Base-by-base conservation (phyloP, 1,140 invertebrate species). In the Leptestheria dahalacensis region DNA sequence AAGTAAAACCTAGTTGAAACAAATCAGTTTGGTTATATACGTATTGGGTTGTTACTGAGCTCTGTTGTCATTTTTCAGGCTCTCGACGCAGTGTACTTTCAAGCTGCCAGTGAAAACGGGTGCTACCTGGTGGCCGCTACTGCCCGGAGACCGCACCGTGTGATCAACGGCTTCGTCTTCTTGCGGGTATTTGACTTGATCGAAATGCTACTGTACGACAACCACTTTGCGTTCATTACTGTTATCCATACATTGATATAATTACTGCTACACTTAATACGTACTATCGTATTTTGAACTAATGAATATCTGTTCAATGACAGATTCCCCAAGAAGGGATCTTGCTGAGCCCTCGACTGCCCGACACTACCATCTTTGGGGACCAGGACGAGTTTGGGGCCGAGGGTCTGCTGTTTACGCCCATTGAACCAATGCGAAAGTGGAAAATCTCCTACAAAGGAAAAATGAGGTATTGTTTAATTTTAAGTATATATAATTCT, bases 401-500 rank as follows among this genome's bases (percentile, higher is more conserved):
- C 9, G 82, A 81, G 64, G 83, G 82, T 0, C 70, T 85, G n/a
- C 70, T 68, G 24, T 73, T 83, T 12, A 73, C 73, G 21, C 77
- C 79, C 0, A 67, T 82, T 0, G 74, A 77, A 63, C 78, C 82
- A 1, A 85, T 85, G 82, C 75, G 76, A 63, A 75, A 71, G 60
- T 86, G 83, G 83, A 75, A 71, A 50, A 62, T 85, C 0, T 65
- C 71, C 2, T 85, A 79, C 67, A 74, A 75, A 60, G 82, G 82
- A 33, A 72, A 78, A 65, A 78, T 84, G 75, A 78, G 75, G 82
- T 82, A 46, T 1, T 12, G 24, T 41, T 29, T 52, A n/a, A 2
- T 3, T 25, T 56, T 9, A 18, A 53, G 41, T 20, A 61, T 21
- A 2, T 61, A 18, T 28, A 48, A 28, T 50, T 41, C 33, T 41